Conservation (phyloP, 2,888 invertebrate species). For the Odontomyia ornata region DNA sequence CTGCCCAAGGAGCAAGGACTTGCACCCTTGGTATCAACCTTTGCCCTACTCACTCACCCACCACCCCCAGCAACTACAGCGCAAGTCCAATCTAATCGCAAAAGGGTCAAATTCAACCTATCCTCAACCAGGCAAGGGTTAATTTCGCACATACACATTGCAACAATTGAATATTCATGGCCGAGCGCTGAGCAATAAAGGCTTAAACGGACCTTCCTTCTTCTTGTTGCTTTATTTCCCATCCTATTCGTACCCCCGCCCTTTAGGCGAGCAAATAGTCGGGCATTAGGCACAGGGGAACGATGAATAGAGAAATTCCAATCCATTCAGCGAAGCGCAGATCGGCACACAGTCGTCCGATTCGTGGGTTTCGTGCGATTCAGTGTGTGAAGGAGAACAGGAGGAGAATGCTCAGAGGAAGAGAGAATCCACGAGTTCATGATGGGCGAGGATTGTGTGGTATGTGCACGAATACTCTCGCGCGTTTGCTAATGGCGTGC, state of each 20-base stretch:
- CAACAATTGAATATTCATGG: neutral
- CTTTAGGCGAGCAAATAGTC: neutral
- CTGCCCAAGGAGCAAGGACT: neutral
- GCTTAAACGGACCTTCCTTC: slow-evolving; percentile 18
- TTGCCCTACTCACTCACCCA: neutral
- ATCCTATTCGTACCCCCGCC: slow-evolving; percentile 36
- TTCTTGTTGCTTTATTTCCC: neutral
- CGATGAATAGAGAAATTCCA: neutral
- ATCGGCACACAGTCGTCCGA: neutral
- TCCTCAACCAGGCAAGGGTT: slow-evolving; percentile 18
- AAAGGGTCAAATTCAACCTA: neutral
- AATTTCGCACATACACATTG: slow-evolving; percentile 1
- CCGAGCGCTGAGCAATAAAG: neutral
- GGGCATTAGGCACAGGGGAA: slow-evolving; percentile 20
- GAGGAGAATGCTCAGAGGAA: neutral
- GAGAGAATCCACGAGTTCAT: neutral
- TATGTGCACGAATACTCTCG: neutral
- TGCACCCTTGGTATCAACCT: neutral
- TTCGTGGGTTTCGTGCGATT: slow-evolving; percentile 16
- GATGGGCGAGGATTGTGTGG: neutral
- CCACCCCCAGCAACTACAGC: neutral
- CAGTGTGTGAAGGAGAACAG: neutral
- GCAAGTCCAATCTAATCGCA: neutral
- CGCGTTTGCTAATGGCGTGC: neutral
- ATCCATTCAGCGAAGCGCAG: slow-evolving; percentile 31